phyloP scores from a whole-genome alignment of 2,797 vertebrate species.

The Borostomias antarcticus region DNA sequence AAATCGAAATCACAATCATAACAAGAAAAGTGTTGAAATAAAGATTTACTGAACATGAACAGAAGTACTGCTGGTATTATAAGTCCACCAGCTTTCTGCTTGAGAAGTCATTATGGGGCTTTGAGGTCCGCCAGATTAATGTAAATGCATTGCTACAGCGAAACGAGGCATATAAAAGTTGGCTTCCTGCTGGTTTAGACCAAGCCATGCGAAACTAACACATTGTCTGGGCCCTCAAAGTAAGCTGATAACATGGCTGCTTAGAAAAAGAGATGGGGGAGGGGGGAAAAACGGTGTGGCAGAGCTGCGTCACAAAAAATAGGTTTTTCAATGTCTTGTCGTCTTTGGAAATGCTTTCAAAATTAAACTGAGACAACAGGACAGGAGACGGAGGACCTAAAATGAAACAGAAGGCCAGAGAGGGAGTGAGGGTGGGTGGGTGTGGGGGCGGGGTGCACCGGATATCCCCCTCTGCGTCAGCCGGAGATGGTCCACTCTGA shows the following conservation, averaged over 20 bases:
- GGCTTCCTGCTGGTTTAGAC: conserved; percentile 16
- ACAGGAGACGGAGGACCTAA: neutral
- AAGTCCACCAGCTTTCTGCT: neutral
- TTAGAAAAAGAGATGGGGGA: neutral
- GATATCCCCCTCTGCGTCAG: conserved; percentile 36
- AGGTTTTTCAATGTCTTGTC: neutral
- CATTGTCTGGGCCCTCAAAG: conserved; percentile 27
- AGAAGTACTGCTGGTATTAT: neutral
- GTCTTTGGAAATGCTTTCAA: neutral
- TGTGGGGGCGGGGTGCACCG: conserved; percentile 6
- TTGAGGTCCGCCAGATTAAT: conserved; percentile 18
- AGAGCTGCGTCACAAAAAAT: too few species aligned
- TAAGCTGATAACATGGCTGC: conserved; percentile 2
- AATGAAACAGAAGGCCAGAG: neutral
- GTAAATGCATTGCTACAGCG: conserved; percentile 36
- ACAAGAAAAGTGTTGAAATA: too few species aligned
- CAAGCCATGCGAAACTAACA: neutral
- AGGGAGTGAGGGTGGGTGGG: neutral
- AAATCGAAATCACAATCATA: too few species aligned
- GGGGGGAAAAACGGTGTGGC: neutral
- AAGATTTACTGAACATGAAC: neutral
- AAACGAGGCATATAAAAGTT: conserved; percentile 39
- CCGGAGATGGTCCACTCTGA: conserved; percentile 29
- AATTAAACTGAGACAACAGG: neutral
- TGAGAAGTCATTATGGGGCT: neutral